A percentile compares a stretch with the other conserved stretches of the same genome.
These are phyloP conservation scores for Drosophila paulistorum DNA, from an alignment of 1,140 invertebrate genomes.

Conservation along the genomic window DNA sequence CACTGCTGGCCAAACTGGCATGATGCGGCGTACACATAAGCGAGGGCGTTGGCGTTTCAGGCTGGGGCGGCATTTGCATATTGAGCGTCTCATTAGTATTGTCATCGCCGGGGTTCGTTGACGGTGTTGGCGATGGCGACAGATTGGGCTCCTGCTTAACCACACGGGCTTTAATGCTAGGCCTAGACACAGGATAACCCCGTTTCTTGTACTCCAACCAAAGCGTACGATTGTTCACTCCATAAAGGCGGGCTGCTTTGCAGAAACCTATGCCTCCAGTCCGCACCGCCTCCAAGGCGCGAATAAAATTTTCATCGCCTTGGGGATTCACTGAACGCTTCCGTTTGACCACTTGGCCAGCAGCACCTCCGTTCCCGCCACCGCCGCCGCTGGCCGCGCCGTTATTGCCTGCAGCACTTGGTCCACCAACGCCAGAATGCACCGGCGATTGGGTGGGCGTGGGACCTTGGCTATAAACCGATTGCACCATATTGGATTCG, in stretches of 20 bases:
- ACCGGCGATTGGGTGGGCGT: constrained; percentile 81
- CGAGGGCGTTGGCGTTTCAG: constrained; percentile 83
- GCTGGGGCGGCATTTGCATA: constrained; percentile 84
- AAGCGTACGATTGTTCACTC: constrained; percentile 91
- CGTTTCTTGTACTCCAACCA: constrained; percentile 93
- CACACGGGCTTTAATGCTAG: constrained; percentile 88
- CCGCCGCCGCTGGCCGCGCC: constrained; percentile 44
- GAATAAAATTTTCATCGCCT: constrained; percentile 90
- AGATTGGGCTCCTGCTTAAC: constrained; percentile 86
- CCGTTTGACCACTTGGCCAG: constrained; percentile 84
- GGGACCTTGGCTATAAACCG: constrained; percentile 82
- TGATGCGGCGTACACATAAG: constrained; percentile 83
- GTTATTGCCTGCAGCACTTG: constrained; percentile 40
- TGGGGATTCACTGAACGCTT: constrained; percentile 88
- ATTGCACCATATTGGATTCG: constrained; percentile 82
- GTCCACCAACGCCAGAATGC: constrained; percentile 58
- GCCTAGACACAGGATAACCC: constrained; percentile 90
- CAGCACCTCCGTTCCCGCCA: constrained; percentile 60
- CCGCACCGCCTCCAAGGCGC: constrained; percentile 90
- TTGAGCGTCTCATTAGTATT: constrained; percentile 82
- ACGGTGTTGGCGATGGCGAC: constrained; percentile 84
- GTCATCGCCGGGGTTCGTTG: constrained; percentile 71
- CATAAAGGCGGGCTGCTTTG: constrained; percentile 91
- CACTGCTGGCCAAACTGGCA: constrained; percentile 41
- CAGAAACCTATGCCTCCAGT: constrained; percentile 93